These are phyloP conservation scores for Ptyas mucosa DNA, from an alignment of 2,113 vertebrate genomes.

Conservation along the genomic window DNA sequence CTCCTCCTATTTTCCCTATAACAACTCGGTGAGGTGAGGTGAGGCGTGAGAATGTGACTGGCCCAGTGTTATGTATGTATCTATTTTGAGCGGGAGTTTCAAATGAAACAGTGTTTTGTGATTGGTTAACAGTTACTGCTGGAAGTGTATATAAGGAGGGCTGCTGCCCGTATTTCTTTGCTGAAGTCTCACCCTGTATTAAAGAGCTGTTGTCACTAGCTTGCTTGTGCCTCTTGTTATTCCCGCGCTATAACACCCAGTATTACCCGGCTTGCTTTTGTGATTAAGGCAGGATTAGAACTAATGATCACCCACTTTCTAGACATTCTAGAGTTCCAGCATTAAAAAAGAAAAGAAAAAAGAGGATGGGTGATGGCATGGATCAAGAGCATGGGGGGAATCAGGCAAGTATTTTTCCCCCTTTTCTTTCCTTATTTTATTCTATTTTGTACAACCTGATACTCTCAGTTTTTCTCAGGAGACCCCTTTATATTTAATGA, in stretches of 20 bases:
- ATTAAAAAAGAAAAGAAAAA: too few species aligned
- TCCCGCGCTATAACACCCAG: too few species aligned
- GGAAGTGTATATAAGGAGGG: too few species aligned
- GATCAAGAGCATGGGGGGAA: neutral
- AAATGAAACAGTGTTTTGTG: too few species aligned
- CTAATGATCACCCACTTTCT: neutral
- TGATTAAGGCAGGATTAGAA: neutral
- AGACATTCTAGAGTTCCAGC: neutral
- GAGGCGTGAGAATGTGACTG: neutral
- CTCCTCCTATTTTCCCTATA: neutral
- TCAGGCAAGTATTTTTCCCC: neutral
- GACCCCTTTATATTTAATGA: neutral
- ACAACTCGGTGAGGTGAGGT: neutral
- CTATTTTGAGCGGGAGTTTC: too few species aligned
- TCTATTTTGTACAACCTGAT: neutral
- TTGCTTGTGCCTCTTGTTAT: too few species aligned
- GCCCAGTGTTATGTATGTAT: neutral
- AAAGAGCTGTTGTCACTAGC: too few species aligned
- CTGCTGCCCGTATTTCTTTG: too few species aligned
- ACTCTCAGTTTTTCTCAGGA: neutral
- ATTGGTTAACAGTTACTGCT: too few species aligned
- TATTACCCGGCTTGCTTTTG: neutral
- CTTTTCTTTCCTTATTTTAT: neutral
- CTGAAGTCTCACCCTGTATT: too few species aligned
- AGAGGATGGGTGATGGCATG: neutral